phyloP scores from a whole-genome alignment of 2,113 vertebrate genomes.

The Cinclus cinclus region DNA sequence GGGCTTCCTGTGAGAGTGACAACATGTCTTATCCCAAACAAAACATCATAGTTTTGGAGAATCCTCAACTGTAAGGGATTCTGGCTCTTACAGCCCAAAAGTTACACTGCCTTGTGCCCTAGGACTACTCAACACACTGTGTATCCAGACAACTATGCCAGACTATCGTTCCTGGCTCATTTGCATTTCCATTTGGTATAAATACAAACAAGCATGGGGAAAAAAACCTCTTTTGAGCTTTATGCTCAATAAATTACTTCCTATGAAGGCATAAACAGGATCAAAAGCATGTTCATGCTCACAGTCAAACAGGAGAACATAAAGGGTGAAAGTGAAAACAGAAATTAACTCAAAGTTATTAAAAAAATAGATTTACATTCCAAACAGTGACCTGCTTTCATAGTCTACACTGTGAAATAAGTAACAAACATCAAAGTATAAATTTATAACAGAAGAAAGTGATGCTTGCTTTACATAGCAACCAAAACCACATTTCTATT shows the following conservation, averaged over 20 bases:
- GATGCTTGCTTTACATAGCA: neutral
- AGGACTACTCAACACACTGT: neutral
- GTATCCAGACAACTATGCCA: neutral
- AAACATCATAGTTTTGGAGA: neutral
- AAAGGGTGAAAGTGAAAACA: neutral
- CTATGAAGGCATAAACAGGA: neutral
- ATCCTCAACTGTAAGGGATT: neutral
- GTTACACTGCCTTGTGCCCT: neutral
- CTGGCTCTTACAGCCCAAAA: neutral
- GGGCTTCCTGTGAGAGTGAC: neutral
- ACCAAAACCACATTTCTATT: neutral
- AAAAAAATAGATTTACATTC: neutral
- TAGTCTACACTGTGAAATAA: neutral
- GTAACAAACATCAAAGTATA: neutral
- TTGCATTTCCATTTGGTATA: neutral
- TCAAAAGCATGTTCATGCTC: neutral
- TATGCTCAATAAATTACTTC: neutral
- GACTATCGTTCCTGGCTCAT: neutral
- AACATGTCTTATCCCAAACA: neutral
- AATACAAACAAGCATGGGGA: rapidly evolving
- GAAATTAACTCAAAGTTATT: neutral
- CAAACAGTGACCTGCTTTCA: neutral
- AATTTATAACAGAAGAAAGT: neutral
- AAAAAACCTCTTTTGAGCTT: neutral
- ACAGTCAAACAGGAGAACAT: neutral